These are phyloP conservation scores for Nyctibius bracteatus DNA, from an alignment of 2,113 vertebrate genomes.

Conservation along the genomic window DNA sequence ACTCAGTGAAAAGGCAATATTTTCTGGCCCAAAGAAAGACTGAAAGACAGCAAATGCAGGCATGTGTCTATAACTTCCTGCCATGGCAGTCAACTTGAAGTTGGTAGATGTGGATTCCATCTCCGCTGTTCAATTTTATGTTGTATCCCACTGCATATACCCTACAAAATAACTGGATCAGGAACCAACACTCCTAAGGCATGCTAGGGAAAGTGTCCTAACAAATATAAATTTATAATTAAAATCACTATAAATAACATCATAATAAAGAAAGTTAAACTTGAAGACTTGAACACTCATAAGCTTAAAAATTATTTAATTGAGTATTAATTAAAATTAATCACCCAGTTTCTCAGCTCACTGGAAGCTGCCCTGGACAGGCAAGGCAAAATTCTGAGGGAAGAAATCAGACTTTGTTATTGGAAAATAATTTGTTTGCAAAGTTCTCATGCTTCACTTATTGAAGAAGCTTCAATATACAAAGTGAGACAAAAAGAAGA, in stretches of 20 bases:
- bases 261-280: background rate
- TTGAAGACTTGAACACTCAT: background rate
- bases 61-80: background rate
- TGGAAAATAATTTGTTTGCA: background rate
- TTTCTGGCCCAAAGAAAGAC: background rate
- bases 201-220: background rate
- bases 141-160: background rate
- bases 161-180: background rate
- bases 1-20: background rate
- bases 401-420: background rate
- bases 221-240: no score
- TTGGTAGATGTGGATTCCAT: background rate
- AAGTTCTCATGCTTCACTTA: background rate
- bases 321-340: background rate
- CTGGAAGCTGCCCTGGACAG: background rate
- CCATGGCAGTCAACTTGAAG: background rate
- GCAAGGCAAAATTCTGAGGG: background rate
- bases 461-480: background rate
- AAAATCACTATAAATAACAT: background rate
- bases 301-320: background rate
- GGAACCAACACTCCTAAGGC: background rate
- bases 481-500: background rate
- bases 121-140: background rate
- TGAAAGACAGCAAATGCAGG: background rate
- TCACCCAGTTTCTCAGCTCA: background rate